Evolutionary conservation across 2,797 vertebrate species (phyloP).

Genomic region (Choloepus didactylus): DNA sequence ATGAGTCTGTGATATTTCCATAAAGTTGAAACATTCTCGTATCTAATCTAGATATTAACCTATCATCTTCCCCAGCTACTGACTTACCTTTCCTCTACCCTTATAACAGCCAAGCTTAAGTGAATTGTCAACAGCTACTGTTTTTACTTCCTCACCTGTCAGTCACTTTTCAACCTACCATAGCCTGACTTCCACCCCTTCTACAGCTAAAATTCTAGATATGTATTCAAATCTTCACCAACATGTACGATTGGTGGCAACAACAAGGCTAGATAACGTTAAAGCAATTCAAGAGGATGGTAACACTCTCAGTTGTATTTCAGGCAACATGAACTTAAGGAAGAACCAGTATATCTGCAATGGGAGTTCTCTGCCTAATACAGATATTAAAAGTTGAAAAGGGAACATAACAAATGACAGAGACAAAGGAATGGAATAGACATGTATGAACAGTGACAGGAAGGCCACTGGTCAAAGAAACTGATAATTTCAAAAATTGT

Average conservation of each 20-base stretch:
- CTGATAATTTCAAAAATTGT: not conserved
- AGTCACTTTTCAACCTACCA: not conserved
- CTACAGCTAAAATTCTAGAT: not conserved
- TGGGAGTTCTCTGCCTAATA: not conserved
- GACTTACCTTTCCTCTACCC: not conserved
- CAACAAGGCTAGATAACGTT: not conserved
- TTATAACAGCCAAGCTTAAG: not conserved
- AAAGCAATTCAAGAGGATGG: not conserved
- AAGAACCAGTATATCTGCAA: not conserved
- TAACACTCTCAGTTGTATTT: not conserved
- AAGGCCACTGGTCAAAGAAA: not conserved
- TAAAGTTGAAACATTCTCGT: not conserved
- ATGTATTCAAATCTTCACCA: not conserved
- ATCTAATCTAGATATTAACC: not conserved
- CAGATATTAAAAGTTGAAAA: not conserved
- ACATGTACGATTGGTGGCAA: not conserved
- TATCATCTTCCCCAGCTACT: not conserved
- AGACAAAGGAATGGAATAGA: not conserved
- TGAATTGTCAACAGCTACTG: not conserved
- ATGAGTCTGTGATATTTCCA: not conserved
- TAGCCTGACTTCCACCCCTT: not conserved
- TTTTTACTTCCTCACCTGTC: not conserved
- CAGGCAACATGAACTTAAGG: not conserved
- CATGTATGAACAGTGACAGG: not conserved
- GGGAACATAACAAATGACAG: not conserved